Conservation (phyloP, 2,888 invertebrate species). For the Andricus curvator region DNA sequence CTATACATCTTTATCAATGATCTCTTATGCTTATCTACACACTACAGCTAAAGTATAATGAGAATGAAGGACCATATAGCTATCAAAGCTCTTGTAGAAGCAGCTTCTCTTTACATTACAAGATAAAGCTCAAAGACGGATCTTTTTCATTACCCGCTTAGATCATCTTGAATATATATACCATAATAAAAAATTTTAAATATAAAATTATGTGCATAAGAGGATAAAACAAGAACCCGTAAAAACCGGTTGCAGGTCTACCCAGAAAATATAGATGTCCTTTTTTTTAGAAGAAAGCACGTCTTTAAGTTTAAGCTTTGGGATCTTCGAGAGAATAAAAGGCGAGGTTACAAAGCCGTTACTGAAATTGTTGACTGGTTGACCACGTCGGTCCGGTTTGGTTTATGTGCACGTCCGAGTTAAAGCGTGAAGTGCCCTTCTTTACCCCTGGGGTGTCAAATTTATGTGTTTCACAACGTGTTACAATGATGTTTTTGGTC, state of each 20-base stretch:
- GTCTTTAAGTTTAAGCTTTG: conserved; percentile 15
- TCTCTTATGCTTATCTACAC: background rate
- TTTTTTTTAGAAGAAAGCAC: background rate
- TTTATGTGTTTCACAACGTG: conserved; percentile 13
- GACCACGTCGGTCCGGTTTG: conserved; percentile 23
- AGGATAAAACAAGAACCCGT: background rate
- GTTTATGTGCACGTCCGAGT: conserved; percentile 4
- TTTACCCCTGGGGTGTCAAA: conserved; percentile 20
- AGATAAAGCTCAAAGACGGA: background rate
- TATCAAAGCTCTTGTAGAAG: background rate
- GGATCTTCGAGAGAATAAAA: background rate
- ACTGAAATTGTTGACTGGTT: conserved; percentile 29
- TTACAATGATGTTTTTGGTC: background rate
- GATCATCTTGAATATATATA: no score
- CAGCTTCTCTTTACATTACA: background rate
- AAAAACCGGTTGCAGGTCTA: background rate
- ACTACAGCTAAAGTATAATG: background rate
- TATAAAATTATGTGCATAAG: no score
- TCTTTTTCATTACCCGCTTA: background rate
- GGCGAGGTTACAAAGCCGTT: conserved; percentile 26
- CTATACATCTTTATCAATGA: background rate
- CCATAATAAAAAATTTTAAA: no score
- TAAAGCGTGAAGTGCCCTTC: conserved; percentile 8
- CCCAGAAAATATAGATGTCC: background rate
- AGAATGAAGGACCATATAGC: background rate